phyloP scores from a whole-genome alignment of 2,113 vertebrate genomes.

The Amia ocellicauda region DNA sequence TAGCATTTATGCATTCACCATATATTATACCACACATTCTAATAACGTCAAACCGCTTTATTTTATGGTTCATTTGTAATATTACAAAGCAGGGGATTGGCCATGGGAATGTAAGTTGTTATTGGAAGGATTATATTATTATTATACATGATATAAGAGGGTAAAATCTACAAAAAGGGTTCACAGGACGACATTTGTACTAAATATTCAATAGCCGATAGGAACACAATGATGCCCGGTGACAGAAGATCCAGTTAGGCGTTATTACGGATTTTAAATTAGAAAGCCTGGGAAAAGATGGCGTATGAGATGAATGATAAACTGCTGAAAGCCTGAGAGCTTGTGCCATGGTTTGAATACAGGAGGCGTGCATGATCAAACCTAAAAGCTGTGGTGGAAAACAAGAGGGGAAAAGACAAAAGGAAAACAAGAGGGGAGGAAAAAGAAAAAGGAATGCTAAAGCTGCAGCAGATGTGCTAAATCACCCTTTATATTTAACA shows the following conservation, averaged over 20 bases:
- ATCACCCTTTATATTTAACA: not conserved
- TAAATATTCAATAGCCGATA: constrained; percentile 29
- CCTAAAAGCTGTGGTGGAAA: constrained; percentile 32
- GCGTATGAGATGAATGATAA: constrained; percentile 54
- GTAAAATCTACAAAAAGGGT: too few species aligned
- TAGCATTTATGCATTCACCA: not conserved
- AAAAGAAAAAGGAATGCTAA: too few species aligned
- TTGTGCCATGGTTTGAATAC: constrained; percentile 73
- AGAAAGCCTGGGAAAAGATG: constrained; percentile 55
- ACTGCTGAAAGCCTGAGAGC: constrained; percentile 66
- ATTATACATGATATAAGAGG: not conserved
- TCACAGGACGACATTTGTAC: not conserved
- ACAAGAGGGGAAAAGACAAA: too few species aligned
- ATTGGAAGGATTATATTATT: not conserved
- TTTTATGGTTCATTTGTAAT: too few species aligned
- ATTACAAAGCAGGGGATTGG: not conserved
- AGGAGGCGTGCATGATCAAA: constrained; percentile 36
- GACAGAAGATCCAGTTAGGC: constrained; percentile 62
- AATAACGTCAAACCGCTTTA: not conserved
- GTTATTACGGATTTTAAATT: constrained; percentile 31
- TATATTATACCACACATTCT: not conserved
- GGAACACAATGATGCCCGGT: constrained; percentile 64
- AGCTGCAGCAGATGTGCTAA: too few species aligned
- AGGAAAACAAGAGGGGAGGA: too few species aligned
- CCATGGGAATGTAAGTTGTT: constrained; percentile 15